These are phyloP conservation scores for Psephotus haematonotus DNA, from an alignment of 2,113 vertebrate species.

Conservation along the genomic window DNA sequence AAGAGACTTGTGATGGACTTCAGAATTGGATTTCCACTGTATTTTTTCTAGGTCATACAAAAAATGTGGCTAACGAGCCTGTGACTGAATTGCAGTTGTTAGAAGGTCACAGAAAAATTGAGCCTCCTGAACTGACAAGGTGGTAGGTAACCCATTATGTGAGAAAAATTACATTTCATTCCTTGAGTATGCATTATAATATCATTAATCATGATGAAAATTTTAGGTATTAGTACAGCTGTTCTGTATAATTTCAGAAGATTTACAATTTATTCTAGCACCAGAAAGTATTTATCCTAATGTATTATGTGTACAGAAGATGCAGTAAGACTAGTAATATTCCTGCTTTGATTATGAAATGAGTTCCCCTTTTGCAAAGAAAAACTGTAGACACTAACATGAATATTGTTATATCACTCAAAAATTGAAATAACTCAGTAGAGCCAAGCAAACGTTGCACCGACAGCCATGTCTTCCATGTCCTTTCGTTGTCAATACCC, in stretches of 20 bases:
- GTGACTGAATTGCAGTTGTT: neutral
- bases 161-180: conserved; percentile 15
- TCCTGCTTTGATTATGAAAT: neutral
- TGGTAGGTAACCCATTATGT: neutral
- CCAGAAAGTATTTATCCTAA: neutral
- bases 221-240: neutral
- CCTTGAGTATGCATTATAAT: neutral
- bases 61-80: neutral
- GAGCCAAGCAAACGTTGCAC: neutral
- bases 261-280: neutral
- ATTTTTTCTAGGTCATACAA: neutral
- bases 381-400: neutral
- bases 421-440: neutral
- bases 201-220: neutral
- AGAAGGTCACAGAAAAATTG: neutral
- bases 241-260: neutral
- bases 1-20: neutral
- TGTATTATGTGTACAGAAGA: neutral
- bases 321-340: neutral
- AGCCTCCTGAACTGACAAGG: neutral
- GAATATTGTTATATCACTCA: neutral
- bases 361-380: neutral
- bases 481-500: neutral
- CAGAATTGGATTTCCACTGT: neutral
- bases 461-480: neutral